These are phyloP conservation scores for Drosophila orena DNA, from an alignment of 1,140 invertebrate genomes.

Conservation along the genomic window DNA sequence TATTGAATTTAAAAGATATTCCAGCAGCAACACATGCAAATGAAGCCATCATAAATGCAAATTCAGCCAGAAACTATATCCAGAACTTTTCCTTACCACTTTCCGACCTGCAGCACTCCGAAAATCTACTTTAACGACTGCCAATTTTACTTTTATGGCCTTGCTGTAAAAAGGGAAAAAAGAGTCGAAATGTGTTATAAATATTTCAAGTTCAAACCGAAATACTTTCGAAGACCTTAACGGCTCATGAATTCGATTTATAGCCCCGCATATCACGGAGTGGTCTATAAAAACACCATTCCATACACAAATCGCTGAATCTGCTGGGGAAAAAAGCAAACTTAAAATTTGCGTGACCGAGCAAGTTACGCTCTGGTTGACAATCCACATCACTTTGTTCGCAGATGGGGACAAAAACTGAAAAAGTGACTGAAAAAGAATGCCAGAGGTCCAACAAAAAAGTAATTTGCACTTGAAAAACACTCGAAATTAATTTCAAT, in stretches of 20 bases:
- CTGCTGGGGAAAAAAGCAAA: constrained; percentile 25
- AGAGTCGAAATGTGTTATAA: constrained; percentile 18
- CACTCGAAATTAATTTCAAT: constrained; percentile 56
- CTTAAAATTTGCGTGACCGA: constrained; percentile 60
- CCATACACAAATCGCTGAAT: constrained; percentile 15
- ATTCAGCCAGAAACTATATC: constrained; percentile 48
- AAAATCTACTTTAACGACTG: constrained; percentile 49
- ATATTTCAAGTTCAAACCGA: constrained; percentile 76
- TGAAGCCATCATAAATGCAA: constrained; percentile 68
- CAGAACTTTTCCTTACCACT: constrained; percentile 48
- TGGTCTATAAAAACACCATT: constrained; percentile 26
- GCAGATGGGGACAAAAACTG: constrained; percentile 14
- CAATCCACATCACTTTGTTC: constrained; percentile 50
- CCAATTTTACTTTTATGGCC: constrained; percentile 42
- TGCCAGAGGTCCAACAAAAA: constrained; percentile 19
- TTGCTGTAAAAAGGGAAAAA: constrained; percentile 16
- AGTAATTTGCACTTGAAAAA: constrained; percentile 57
- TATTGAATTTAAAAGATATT: constrained; percentile 16
- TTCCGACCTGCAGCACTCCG: constrained; percentile 25
- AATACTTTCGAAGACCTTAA: constrained; percentile 66
- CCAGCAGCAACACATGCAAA: constrained; percentile 49
- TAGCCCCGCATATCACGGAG: constrained; percentile 41
- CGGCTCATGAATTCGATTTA: constrained; percentile 75
- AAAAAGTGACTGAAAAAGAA: constrained; percentile 6
- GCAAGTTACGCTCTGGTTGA: constrained; percentile 76